Evolutionary conservation across 2,113 vertebrate genomes (phyloP).

Genomic region (Clarias batrachus): DNA sequence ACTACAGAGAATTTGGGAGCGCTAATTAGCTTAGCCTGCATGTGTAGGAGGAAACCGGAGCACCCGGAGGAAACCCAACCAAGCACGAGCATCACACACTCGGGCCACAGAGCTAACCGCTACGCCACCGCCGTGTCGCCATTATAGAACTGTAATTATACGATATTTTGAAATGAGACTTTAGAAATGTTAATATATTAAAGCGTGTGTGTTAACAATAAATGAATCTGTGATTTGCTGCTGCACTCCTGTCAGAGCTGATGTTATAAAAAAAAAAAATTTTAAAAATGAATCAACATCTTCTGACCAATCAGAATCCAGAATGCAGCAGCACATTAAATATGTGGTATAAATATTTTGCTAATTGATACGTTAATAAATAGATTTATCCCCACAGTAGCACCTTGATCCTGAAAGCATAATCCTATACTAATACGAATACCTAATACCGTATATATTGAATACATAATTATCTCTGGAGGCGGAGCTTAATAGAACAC

Average conservation of each 20-base stretch:
- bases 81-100: too few species aligned
- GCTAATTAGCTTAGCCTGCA: too few species aligned
- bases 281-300: neutral
- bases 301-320: neutral
- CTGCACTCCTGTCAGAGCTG: neutral
- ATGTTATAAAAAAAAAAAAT: neutral
- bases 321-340: neutral
- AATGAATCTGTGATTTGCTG: too few species aligned
- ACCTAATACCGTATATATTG: neutral
- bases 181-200: neutral
- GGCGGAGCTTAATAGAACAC: constrained; percentile 43
- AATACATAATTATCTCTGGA: neutral
- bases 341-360: neutral
- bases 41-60: too few species aligned
- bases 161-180: neutral
- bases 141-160: too few species aligned
- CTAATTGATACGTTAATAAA: too few species aligned
- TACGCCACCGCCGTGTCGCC: too few species aligned
- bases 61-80: too few species aligned
- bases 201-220: too few species aligned
- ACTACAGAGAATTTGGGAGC: too few species aligned
- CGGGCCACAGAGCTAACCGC: too few species aligned
- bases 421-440: neutral
- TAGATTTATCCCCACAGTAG: neutral
- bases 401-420: neutral